Evolutionary conservation across 2,888 invertebrate genomes (phyloP).

Genomic region (Leptopterna dolabrata): DNA sequence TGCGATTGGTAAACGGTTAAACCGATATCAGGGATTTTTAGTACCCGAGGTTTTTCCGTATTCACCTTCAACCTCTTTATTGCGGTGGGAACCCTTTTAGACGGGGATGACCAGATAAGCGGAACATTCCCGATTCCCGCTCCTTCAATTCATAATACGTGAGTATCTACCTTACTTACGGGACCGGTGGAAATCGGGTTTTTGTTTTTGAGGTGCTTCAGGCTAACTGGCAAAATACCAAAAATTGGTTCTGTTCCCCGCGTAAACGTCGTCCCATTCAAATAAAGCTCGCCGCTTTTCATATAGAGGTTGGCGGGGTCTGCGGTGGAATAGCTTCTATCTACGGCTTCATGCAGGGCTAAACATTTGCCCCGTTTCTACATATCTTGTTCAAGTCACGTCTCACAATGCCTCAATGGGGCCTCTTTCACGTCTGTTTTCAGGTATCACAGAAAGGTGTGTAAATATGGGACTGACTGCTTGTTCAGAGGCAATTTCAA

Average conservation of each 20-base stretch:
- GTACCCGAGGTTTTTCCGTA: too few species aligned
- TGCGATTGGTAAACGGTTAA: not conserved
- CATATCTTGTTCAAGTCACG: conserved; percentile 10
- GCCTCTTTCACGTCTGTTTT: not conserved
- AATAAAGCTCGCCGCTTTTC: conserved; percentile 5
- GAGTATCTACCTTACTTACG: not conserved
- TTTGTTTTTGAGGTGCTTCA: not conserved
- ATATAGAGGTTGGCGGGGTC: not conserved
- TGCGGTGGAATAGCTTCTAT: not conserved
- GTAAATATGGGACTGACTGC: not conserved
- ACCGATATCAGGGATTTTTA: not conserved
- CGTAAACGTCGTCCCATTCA: conserved; percentile 16
- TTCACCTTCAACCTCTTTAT: not conserved
- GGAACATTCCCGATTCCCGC: not conserved
- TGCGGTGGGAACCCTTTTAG: not conserved
- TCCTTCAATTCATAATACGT: not conserved
- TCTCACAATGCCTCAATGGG: not conserved
- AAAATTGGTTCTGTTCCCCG: conserved; percentile 16
- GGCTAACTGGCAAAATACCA: conserved; percentile 1
- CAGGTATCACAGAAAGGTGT: not conserved
- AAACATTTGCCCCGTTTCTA: not conserved
- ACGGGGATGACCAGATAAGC: not conserved
- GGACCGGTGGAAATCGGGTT: not conserved
- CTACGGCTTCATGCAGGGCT: not conserved
- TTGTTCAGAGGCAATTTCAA: not conserved